Evolutionary conservation across 1,140 invertebrate genomes (phyloP).

Genomic region (Stegodyphus dumicola): DNA sequence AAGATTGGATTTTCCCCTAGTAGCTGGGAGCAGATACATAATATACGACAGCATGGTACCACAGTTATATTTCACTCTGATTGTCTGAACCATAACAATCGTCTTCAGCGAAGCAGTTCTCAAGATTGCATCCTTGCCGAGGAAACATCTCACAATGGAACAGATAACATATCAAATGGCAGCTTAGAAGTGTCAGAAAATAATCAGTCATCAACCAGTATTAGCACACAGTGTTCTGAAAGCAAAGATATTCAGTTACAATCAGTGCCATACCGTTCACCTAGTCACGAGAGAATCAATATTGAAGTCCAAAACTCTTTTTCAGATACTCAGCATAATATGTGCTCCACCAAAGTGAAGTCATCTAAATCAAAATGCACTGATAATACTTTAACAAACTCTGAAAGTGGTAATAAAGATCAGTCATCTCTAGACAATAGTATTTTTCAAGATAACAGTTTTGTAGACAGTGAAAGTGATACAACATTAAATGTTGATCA

Average conservation of each 20-base stretch:
- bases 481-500: conserved; percentile 20
- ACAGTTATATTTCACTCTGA: conserved; percentile 67
- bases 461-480: conserved; percentile 8
- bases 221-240: conserved; percentile 29
- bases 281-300: conserved; percentile 34
- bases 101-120: conserved; percentile 41
- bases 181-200: background rate
- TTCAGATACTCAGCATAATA: conserved; percentile 27
- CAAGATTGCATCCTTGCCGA: conserved; percentile 31
- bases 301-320: conserved; percentile 12
- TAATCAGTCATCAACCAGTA: conserved; percentile 42
- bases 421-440: conserved; percentile 20
- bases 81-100: conserved; percentile 14
- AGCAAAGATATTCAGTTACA: conserved; percentile 2
- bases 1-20: conserved; percentile 40
- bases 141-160: conserved; percentile 1
- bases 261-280: conserved; percentile 43
- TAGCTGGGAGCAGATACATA: conserved; percentile 67
- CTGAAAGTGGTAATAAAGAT: conserved; percentile 14
- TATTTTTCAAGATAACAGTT: conserved; percentile 1
- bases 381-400: conserved; percentile 14
- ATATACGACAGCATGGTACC: conserved; percentile 66
- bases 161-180: conserved; percentile 43
- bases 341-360: conserved; percentile 9
- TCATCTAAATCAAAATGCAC: conserved; percentile 28